Conservation (phyloP, 2,888 invertebrate genomes). For the Drosophila picticornis region DNA sequence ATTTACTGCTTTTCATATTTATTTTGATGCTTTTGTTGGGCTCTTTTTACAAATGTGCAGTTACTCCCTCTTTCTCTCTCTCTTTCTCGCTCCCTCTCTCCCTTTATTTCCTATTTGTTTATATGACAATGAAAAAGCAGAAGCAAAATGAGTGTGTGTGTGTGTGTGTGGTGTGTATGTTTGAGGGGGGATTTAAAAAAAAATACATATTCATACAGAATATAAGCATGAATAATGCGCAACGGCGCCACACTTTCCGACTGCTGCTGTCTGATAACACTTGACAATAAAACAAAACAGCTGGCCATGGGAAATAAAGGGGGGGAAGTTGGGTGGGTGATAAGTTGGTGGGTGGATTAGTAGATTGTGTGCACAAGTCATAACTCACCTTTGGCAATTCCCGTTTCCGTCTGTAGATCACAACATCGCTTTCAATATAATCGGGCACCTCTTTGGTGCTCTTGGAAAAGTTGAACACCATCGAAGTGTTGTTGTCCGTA, state of each 20-base stretch:
- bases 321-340: background rate
- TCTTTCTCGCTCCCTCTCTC: conserved; percentile 21
- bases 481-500: conserved; percentile 88
- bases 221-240: conserved; percentile 71
- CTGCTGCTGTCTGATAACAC: conserved; percentile 42
- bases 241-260: conserved; percentile 55
- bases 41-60: conserved; percentile 54
- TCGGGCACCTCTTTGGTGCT: conserved; percentile 94
- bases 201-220: conserved; percentile 55
- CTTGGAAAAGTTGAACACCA: conserved; percentile 94
- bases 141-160: conserved; percentile 32
- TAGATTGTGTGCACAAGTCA: background rate
- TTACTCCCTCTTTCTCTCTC: background rate
- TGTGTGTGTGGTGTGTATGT: conserved; percentile 3
- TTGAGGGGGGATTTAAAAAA: conserved; percentile 48
- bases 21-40: conserved; percentile 50
- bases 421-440: conserved; percentile 96
- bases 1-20: conserved; percentile 45
- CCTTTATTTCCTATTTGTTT: conserved; percentile 68
- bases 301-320: conserved; percentile 15
- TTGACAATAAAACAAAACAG: conserved; percentile 25
- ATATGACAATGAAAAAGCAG: conserved; percentile 46
- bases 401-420: conserved; percentile 89
- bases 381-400: conserved; percentile 91
- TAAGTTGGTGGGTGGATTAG: background rate